Base-by-base conservation (phyloP, 2,797 vertebrate genomes). In the Cirrhinus molitorella region DNA sequence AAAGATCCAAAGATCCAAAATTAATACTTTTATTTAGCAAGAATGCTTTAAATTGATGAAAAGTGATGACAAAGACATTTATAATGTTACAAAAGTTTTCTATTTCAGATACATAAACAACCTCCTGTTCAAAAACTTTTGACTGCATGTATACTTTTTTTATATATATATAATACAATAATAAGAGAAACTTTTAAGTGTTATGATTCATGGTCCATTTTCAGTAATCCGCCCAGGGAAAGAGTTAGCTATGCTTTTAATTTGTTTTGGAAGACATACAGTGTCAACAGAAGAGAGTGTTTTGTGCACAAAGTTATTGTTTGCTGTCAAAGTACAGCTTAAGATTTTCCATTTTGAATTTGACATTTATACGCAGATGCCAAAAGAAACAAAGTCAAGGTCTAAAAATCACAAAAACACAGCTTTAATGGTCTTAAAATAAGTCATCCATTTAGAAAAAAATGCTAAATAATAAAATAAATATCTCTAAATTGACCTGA, bases 261-360 rank as follows among this genome's bases (percentile, higher is more conserved):
- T 31, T 77, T 47, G 40, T 63, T 61, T 61, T 77, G 23, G 55
- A 31, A 28, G 23, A 31, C n/a, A 28, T 43, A 17, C 21, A 25
- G 16, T 28, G 74, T 76, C 55, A 77, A 77, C 10, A 47, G 14
- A 47, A 28, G 14, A 75, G 57, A 13, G 10, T 77, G 74, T 45
- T 77, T 63, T 77, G 74, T 77, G 55, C n/a, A 28, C 74, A 77
- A 47, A 47, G 11, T 63, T 77, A 61, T 61, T 63, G 57, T 77
- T 77, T 61, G 74, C 40, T 31, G 16, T 21, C 73, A 43, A 77
- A 77, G 74, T 25, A 31, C 37, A 47, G 57, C 3, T 61, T 21
- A 47, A 63, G 3, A 28, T 9, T 61, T 59, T 76, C 55, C 23
- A 0, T 45, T 59, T 61, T 59, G 55, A 76, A 45, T 19, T 25